phyloP scores from a whole-genome alignment of 1,140 invertebrate genomes.

The Condylostylus longicornis region DNA sequence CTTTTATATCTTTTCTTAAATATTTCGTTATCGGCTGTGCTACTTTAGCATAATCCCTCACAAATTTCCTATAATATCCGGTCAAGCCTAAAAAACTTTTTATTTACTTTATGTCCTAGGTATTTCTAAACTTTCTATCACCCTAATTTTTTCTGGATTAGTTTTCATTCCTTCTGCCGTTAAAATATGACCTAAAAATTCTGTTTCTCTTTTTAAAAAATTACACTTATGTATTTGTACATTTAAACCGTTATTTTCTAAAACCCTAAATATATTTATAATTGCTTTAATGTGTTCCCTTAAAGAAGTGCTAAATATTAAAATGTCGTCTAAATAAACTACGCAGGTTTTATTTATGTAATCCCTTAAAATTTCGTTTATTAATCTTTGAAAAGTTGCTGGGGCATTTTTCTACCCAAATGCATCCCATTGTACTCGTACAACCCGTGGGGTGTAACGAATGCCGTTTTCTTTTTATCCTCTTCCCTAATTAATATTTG shows the following conservation, averaged over 20 bases:
- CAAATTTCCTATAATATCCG: conserved; percentile 25
- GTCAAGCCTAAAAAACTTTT: conserved; percentile 18
- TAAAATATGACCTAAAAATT: conserved; percentile 8
- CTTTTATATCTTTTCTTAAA: conserved; percentile 3
- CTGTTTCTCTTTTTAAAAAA: conserved; percentile 5
- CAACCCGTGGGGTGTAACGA: too few relatives aligned
- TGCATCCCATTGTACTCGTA: too few relatives aligned
- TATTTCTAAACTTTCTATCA: conserved; percentile 5
- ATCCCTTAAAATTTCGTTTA: too few relatives aligned
- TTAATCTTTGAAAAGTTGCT: too few relatives aligned
- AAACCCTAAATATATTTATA: background rate
- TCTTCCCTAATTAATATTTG: too few relatives aligned
- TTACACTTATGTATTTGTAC: conserved; percentile 4
- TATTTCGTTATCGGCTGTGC: conserved; percentile 17
- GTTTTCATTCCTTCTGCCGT: conserved; percentile 6
- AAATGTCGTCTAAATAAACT: too few relatives aligned
- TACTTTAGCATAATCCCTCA: too few relatives aligned
- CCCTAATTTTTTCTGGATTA: conserved; percentile 6
- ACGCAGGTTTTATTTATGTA: too few relatives aligned
- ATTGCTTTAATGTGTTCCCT: background rate
- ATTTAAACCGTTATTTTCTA: background rate
- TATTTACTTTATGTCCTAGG: conserved; percentile 5
- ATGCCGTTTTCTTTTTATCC: too few relatives aligned
- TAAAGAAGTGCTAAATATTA: background rate
- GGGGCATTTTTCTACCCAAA: too few relatives aligned